Base-by-base conservation (phyloP, 2,888 invertebrate species). In the Pyrgus malvae region DNA sequence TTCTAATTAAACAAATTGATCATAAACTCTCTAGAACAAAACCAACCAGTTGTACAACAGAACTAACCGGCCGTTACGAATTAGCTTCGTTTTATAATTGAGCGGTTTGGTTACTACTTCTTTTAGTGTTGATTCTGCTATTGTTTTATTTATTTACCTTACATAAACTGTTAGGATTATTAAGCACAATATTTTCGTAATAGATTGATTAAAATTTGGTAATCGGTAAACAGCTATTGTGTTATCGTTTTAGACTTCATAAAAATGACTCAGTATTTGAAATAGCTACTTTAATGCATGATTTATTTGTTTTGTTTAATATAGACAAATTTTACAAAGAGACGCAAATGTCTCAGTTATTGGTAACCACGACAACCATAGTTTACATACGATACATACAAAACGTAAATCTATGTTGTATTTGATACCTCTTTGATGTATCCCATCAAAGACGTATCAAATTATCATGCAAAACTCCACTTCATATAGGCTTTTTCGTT, bases 51-150 rank as follows among this genome's bases (percentile, higher is more conserved):
- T 51, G 11, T 44, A 19, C 51, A 44, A 44, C 37, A 12, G n/a
- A 4, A 0, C 29, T 45, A 29, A 38, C 37, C 42, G 21, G 11
- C 14, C 51, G 44, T 44, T 37, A 27, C 38, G n/a, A 44, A 37
- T 44, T 8, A 5, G n/a, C 37, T 35, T 51, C 19, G 27, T 44
- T 51, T 41, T 44, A 35, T 35, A 27, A 48, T 12, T 48, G 27
- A 51, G 21, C n/a, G 19, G 19, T 35, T 51, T 44, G 12, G 16
- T 50, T 50, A 50, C 14, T 19, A 27, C 17, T 37, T 44, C 23
- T 25, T 35, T 8, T 29, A 38, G 11, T 14, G 8, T 29, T 33
- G 9, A 27, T 2, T 42, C 12, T 25, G 7, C 1, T 41, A 11
- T 17, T 27, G 27, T 44, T 51, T 51, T 17, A 37, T 44, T 21